A percentile compares a stretch with the other conserved stretches of the same genome.
Evolutionary conservation across 2,888 invertebrate species (phyloP).

Genomic region (Idaea straminata): DNA sequence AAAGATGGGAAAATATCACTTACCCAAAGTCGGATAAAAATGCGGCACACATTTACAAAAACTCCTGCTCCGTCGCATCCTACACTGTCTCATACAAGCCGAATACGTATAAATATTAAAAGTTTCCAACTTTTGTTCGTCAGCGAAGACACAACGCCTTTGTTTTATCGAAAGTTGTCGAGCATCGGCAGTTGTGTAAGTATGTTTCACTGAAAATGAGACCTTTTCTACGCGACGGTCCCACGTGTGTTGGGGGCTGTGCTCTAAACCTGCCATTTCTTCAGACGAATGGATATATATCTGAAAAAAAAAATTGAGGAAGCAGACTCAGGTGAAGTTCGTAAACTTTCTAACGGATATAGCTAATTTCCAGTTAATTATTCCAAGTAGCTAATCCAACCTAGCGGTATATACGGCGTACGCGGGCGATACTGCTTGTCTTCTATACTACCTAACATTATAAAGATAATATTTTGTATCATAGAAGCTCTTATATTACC

Average conservation of each 20-base stretch:
- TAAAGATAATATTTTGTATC: too few species aligned
- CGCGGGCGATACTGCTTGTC: too few species aligned
- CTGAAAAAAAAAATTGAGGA: conserved; percentile 34
- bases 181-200: conserved; percentile 88
- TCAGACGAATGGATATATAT: conserved; percentile 85
- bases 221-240: conserved; percentile 81
- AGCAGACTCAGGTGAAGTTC: background rate
- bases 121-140: conserved; percentile 83
- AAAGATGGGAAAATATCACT: conserved; percentile 26
- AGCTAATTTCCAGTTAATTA: too few species aligned
- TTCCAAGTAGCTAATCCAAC: too few species aligned
- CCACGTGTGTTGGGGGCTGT: conserved; percentile 86
- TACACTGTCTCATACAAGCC: conserved; percentile 87
- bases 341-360: too few species aligned
- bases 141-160: conserved; percentile 85
- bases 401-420: too few species aligned
- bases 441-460: too few species aligned
- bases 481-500: too few species aligned
- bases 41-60: conserved; percentile 86
- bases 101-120: conserved; percentile 84
- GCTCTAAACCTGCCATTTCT: conserved; percentile 85
- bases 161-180: conserved; percentile 84
- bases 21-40: conserved; percentile 83
- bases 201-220: conserved; percentile 86
- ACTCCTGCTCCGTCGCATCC: conserved; percentile 82